Conservation (phyloP, 2,113 vertebrate species). For the Myotis lucifugus region DNA sequence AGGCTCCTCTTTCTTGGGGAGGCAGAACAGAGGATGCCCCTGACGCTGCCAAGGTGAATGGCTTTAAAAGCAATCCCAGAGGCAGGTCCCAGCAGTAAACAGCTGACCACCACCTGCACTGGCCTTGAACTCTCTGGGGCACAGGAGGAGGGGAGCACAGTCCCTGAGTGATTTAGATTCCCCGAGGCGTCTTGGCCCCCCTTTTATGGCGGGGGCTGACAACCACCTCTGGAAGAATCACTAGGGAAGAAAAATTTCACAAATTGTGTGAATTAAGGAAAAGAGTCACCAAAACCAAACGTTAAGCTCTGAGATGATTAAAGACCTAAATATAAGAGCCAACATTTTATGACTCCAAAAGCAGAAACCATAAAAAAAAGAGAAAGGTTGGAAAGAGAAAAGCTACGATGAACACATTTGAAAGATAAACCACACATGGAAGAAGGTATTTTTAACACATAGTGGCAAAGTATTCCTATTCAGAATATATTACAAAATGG, state of each 20-base stretch:
- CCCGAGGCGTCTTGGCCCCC: background rate
- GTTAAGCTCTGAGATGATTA: background rate
- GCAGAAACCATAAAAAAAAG: background rate
- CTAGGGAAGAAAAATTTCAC: background rate
- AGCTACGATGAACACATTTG: background rate
- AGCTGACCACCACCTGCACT: background rate
- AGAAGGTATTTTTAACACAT: background rate
- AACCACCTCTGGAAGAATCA: background rate
- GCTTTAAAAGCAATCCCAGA: too few relatives aligned
- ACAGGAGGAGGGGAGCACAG: too few relatives aligned
- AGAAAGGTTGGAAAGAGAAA: background rate
- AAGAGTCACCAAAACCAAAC: background rate
- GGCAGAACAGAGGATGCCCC: background rate
- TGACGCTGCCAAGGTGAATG: fast-evolving
- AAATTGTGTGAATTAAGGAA: background rate
- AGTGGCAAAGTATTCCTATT: background rate
- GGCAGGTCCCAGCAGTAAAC: background rate
- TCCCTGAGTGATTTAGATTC: background rate
- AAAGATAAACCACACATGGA: background rate
- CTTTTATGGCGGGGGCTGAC: background rate
- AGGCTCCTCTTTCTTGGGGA: background rate
- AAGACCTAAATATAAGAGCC: background rate
- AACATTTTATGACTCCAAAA: background rate
- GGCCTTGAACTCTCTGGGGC: background rate
- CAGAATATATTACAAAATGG: background rate